Base-by-base conservation (phyloP, 2,797 vertebrate species). In the Tragelaphus oryx region DNA sequence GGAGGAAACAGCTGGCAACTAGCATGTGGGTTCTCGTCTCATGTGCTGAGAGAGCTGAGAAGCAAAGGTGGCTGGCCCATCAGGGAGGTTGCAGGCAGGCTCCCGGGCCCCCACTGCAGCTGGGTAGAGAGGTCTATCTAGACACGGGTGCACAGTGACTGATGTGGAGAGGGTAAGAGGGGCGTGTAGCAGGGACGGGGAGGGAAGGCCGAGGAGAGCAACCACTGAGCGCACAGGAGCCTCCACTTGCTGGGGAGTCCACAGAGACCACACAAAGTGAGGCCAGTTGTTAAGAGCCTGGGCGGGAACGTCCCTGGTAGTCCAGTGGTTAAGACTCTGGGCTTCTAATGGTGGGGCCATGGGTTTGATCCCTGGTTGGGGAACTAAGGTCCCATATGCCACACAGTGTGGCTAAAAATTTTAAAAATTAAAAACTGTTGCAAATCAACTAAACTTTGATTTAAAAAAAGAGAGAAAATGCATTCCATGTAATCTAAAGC, bases 121-220 rank as follows among this genome's bases (percentile, higher is more conserved):
- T 17, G 59, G 55, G 20, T 7, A 18, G 48, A 84, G 46, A 60
- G 28, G 50, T 48, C 57, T 65, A 41, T 75, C 8, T 89, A 44
- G 74, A 93, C 5, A 78, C 75, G 55, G 68, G 37, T 50, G 26
- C 28, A 18, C 3, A 0, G 0, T 46, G 80, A 52, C n/a, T 24
- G 7, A 65, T 0, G 13, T 7, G 14, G 33, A 2, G n/a, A 68
- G 6, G n/a, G 60, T 2, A 7, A 55, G 13, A 11, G 33, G 16
- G 16, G 30, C 2, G 1, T 18, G 13, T 37, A 78, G 4, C 13
- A 17, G 46, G 10, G 48, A 28, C 3, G 1, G 4, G 24, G 9
- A 41, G 41, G 30, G 18, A 57, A 37, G 55, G 75, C 30, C 11
- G 24, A 74, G 26, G 65, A 55, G 5, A 30, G 54, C 22, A 33